Base-by-base conservation (phyloP, 2,888 invertebrate species). In the Oscheius sp. region DNA sequence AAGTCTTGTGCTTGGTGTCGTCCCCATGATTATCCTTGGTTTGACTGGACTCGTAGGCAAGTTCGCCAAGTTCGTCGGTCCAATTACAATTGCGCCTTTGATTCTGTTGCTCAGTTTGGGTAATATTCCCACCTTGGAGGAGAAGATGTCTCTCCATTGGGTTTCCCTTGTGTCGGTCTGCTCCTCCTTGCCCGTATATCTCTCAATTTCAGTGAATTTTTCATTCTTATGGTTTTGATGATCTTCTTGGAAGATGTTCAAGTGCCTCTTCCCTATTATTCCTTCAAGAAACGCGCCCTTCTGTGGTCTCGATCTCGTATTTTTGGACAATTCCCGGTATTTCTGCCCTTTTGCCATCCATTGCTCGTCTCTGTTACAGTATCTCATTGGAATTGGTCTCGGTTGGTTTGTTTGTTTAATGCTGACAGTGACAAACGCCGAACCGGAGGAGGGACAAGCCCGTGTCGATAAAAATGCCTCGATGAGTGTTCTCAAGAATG, bases 51-150 rank as follows among this genome's bases (percentile, higher is more conserved):
- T 86, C 13, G 74, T 80, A 23, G 80, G 80, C 0, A n/a, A 64
- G 5, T 55, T 80, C 21, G 75, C 80, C 12, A 73, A 73, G 63
- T 86, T 56, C 55, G 78, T 87, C 46, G 87, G 87, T 12, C 87
- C 87, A 0, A 68, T 87, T n/a, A 86, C 86, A n/a, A 83, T 88
- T 25, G 74, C 78, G 7, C 86, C 86, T 9, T 72, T 86, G 13
- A 72, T 86, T 70, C 53, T 73, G 21, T 76, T 88, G 3, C 77
- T 87, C 21, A 78, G 76, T 7, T 69, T 87, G n/a, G 79, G 82
- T 23, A 79, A 80, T 7, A 78, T 83, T 27, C 84, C 83, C 1
- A 78, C 84, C 16, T 69, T 82, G n/a, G 73, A 80, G 35, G 74
- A 81, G 46, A 85, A 86, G 55, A 77, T 82, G 63, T 29, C 73